These are phyloP conservation scores for Phrynocephalus guinanensis DNA, from an alignment of 2,797 vertebrate genomes.

Conservation along the genomic window DNA sequence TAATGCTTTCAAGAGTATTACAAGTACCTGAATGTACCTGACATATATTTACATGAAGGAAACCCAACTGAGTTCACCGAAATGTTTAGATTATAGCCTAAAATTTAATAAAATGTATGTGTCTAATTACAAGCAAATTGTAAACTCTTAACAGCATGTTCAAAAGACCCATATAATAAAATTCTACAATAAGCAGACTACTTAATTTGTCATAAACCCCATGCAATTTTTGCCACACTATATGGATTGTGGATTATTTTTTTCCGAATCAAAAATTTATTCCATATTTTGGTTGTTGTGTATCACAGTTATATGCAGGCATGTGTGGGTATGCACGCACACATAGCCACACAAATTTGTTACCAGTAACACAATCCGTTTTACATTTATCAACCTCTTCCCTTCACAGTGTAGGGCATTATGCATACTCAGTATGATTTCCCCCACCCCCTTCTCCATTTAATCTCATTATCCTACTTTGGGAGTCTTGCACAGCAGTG, in stretches of 20 bases:
- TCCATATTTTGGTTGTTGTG: neutral
- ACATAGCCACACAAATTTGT: neutral
- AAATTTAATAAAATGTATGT: slow-evolving; percentile 29
- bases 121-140: slow-evolving; percentile 9
- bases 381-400: neutral
- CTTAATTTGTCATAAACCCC: slow-evolving; percentile 13
- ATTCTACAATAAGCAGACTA: neutral
- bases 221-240: neutral
- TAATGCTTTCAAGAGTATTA: neutral
- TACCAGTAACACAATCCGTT: neutral
- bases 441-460: neutral
- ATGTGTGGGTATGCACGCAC: neutral
- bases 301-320: neutral
- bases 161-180: slow-evolving; percentile 11
- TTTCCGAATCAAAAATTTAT: neutral
- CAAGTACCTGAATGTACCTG: neutral
- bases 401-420: neutral
- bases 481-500: neutral
- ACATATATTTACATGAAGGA: neutral
- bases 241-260: neutral
- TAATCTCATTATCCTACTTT: neutral
- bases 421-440: neutral
- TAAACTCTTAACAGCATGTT: slow-evolving; percentile 7
- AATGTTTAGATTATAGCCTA: neutral
- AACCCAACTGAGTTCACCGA: neutral